Percentiles rank a stretch among this genome's conserved stretches.
These are phyloP conservation scores for Oryctolagus cuniculus DNA, from an alignment of 2,113 vertebrate genomes.

Conservation along the genomic window mOryCun1.1 NC_091436.1:117927001-117927500, in stretches of 20 bases:
- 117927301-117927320: conserved; percentile 28
- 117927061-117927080: conserved; percentile 65
- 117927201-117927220: conserved; percentile 51
- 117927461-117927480: neutral
- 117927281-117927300: neutral
- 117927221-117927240: conserved; percentile 29
- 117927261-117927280: neutral
- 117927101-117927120: neutral
- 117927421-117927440: neutral
- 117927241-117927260: neutral
- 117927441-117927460: neutral
- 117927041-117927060: conserved; percentile 65
- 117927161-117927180: conserved; percentile 76
- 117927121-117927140: conserved; percentile 69
- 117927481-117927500: neutral
- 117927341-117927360: neutral
- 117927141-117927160: conserved; percentile 66
- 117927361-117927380: neutral
- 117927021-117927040: conserved; percentile 65
- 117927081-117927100: conserved; percentile 53
- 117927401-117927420: neutral
- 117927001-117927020: conserved; percentile 49
- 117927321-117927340: neutral
- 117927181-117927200: conserved; percentile 67
- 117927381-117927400: neutral